phyloP scores from a whole-genome alignment of 92 coral and sea anemone genomes.

The Actinernus sp. region DNA sequence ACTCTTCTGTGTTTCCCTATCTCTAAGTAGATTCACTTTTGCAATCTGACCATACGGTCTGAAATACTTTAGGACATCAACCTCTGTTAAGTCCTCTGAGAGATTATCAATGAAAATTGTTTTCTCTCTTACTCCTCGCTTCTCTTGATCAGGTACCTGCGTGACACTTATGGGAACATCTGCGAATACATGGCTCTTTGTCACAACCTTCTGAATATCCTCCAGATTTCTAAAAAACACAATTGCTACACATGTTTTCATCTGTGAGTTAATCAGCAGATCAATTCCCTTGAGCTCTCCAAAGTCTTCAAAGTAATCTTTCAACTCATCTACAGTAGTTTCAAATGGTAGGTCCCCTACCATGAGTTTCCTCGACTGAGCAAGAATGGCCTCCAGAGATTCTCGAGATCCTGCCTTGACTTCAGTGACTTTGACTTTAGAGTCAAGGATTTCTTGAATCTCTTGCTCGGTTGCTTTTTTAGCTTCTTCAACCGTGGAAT shows the following conservation, averaged over 20 bases:
- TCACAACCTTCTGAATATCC: slow-evolving; percentile 21
- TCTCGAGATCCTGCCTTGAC: neutral
- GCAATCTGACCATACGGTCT: slow-evolving; percentile 28
- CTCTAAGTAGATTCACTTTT: slow-evolving; percentile 15
- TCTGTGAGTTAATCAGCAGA: slow-evolving; percentile 37
- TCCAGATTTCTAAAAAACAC: slow-evolving; percentile 36
- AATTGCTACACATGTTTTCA: slow-evolving; percentile 36
- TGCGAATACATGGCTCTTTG: slow-evolving; percentile 17
- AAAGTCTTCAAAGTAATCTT: slow-evolving; percentile 51
- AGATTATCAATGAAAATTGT: slow-evolving; percentile 36
- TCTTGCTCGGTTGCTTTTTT: slow-evolving; percentile 35
- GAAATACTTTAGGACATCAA: slow-evolving; percentile 19
- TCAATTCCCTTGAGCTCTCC: slow-evolving; percentile 55
- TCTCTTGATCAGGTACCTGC: slow-evolving; percentile 32
- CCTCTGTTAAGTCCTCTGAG: slow-evolving; percentile 15
- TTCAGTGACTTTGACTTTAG: slow-evolving; percentile 9
- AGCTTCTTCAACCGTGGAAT: slow-evolving; percentile 45
- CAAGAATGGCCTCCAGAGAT: slow-evolving; percentile 10
- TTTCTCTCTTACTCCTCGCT: slow-evolving; percentile 27
- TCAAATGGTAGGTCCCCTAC: slow-evolving; percentile 45
- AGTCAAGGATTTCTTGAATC: slow-evolving; percentile 38
- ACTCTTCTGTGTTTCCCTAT: slow-evolving; percentile 15
- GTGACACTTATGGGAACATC: slow-evolving; percentile 15
- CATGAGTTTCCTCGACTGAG: slow-evolving; percentile 38
- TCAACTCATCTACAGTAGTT: slow-evolving; percentile 46